Conservation (phyloP, 1,140 invertebrate species). For the Drosophila ercepeae region DNA sequence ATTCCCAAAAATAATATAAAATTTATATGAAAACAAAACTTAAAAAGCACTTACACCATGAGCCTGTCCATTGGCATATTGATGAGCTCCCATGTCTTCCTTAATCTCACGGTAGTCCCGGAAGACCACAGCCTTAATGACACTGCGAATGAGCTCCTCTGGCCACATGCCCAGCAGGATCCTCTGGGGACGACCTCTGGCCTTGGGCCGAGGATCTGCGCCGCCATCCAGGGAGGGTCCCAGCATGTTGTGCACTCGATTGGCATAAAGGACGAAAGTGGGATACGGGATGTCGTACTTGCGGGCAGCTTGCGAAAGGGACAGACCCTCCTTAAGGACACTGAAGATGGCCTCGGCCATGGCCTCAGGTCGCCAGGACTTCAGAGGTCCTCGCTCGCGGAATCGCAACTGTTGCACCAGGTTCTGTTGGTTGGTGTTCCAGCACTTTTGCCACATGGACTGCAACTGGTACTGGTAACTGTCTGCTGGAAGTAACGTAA, state of each 20-base stretch:
- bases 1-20: too few relatives aligned
- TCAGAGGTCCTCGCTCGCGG: constrained; percentile 94
- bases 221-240: constrained; percentile 94
- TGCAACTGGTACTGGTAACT: constrained; percentile 97
- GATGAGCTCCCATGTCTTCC: constrained; percentile 86
- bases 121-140: constrained; percentile 95
- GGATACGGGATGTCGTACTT: constrained; percentile 97
- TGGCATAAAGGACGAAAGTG: constrained; percentile 96
- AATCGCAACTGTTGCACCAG: constrained; percentile 94
- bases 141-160: constrained; percentile 95
- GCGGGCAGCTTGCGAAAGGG: constrained; percentile 93
- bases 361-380: constrained; percentile 96
- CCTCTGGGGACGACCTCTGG: constrained; percentile 93
- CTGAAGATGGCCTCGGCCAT: constrained; percentile 97
- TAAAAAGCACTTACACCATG: constrained; percentile 65
- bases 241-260: constrained; percentile 96
- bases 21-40: too few relatives aligned
- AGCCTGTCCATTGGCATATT: constrained; percentile 84
- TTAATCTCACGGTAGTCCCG: constrained; percentile 91
- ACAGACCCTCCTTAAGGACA: constrained; percentile 94
- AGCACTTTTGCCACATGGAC: constrained; percentile 97
- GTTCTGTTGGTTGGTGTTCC: constrained; percentile 93
- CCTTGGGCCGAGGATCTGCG: constrained; percentile 94
- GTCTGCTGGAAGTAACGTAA: constrained; percentile 88
- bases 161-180: constrained; percentile 96